Base-by-base conservation (phyloP, 2,113 vertebrate genomes). In the Melanostigma gelatinosum region DNA sequence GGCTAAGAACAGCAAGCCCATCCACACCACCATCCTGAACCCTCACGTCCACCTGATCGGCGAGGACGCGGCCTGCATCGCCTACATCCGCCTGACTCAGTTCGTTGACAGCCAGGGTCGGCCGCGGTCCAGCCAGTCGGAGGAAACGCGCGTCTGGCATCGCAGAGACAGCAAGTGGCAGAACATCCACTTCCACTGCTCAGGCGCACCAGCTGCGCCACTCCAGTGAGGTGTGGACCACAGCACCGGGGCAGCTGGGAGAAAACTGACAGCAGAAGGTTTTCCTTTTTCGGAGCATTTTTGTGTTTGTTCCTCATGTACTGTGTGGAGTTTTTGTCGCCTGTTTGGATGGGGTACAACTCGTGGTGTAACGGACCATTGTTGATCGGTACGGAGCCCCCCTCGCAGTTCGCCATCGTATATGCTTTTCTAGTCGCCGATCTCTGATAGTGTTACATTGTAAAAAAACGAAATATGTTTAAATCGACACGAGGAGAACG, bases 121-220 rank as follows among this genome's bases (percentile, higher is more conserved):
- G 78, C 98, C 97, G 62, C 96, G 97, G 71, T 98, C 97, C 94
- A 97, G 96, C 94, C 98, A 99, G 90, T 98, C 98, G 0, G 97
- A 99, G 93, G 98, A 99, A 89, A 98, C 98, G 0, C 96, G 98
- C 0, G 97, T 99, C 55, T 99, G 98, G 98, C 97, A 99, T 89
- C 98, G 97, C 84, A 96, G 97, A 0, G 97, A 99, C 6, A 94
- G 96, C 94, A 98, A 97, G 95, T 99, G 98, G 98, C 98, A 98
- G 93, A 99, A 98, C 48, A 97, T 99, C 85, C 98, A 98, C 92
- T 99, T 98, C 96, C 98, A 99, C 94, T 98, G 97, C 95, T 98
- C 98, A 42, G 97, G 97, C 4, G 97, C 97, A 0, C 97, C 98
- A 0, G 97, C 97, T 0, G 96, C 98, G 52, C 97, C 97, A 0